Conservation (phyloP, 2,797 vertebrate species). For the Gallinago nigripennis region DNA sequence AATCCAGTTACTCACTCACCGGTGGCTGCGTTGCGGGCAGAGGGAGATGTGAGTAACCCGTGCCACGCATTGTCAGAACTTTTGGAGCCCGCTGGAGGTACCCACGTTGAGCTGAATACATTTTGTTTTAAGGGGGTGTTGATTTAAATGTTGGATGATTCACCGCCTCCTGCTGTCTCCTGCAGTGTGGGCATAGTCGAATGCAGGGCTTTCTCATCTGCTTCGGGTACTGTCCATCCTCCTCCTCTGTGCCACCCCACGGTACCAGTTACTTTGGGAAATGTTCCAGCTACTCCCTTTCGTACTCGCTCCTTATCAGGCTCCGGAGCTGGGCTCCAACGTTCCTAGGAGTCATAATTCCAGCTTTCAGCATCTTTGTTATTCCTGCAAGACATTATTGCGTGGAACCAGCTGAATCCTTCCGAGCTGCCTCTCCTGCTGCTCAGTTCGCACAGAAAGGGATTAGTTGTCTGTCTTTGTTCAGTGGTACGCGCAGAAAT, state of each 20-base stretch:
- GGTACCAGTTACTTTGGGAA: conserved; percentile 35
- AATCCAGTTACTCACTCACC: conserved; percentile 40
- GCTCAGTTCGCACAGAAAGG: background rate
- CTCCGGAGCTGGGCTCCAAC: background rate
- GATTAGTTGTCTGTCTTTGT: background rate
- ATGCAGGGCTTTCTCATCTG: conserved; percentile 35
- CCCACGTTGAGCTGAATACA: conserved; percentile 69
- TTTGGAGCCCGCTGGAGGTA: conserved; percentile 38
- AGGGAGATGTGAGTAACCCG: conserved; percentile 52
- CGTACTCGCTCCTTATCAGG: background rate
- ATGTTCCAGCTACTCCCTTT: background rate
- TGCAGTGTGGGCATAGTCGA: conserved; percentile 62
- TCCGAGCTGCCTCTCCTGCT: background rate
- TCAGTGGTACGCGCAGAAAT: background rate
- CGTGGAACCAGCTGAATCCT: background rate
- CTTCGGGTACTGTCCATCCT: conserved; percentile 32
- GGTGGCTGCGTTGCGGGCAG: background rate
- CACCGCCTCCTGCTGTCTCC: conserved; percentile 68
- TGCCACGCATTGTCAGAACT: conserved; percentile 24
- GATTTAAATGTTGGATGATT: conserved; percentile 74
- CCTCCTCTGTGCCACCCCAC: conserved; percentile 26
- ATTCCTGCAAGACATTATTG: background rate
- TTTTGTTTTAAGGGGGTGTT: conserved; percentile 72
- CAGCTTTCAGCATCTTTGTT: background rate
- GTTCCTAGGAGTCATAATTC: background rate